A percentile compares a stretch with the other conserved stretches of the same genome.
These are phyloP conservation scores for Monodelphis domestica DNA, from an alignment of 2,797 vertebrate species.

Conservation along the genomic window DNA sequence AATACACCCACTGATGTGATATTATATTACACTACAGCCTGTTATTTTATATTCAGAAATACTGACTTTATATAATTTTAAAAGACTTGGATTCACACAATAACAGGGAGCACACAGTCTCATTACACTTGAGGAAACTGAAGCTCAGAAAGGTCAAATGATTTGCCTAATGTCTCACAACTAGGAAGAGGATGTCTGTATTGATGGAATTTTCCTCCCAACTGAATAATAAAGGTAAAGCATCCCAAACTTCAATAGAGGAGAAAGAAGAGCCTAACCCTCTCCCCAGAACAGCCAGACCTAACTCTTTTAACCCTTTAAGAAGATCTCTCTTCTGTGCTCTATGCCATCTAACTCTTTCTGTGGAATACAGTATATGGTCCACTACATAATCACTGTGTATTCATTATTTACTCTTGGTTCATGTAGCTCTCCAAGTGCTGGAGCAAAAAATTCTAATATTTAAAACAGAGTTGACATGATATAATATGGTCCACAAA, in stretches of 20 bases:
- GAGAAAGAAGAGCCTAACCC: not conserved
- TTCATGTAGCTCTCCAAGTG: not conserved
- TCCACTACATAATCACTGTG: not conserved
- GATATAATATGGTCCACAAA: not conserved
- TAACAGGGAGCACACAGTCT: not conserved
- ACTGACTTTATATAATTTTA: too few relatives aligned
- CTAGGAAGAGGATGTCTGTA: not conserved
- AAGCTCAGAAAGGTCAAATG: not conserved
- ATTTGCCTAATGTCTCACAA: not conserved
- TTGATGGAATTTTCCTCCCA: not conserved
- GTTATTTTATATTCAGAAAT: not conserved
- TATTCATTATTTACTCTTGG: not conserved
- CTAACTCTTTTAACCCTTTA: not conserved
- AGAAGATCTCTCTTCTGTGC: not conserved
- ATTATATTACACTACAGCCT: not conserved
- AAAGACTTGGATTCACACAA: not conserved
- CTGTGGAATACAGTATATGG: not conserved
- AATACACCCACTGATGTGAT: not conserved
- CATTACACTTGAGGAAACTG: not conserved
- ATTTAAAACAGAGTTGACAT: not conserved
- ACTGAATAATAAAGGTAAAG: not conserved
- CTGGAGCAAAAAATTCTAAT: not conserved
- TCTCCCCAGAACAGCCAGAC: not conserved
- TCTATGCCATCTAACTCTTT: not conserved
- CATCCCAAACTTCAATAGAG: not conserved